phyloP scores from a whole-genome alignment of 2,888 invertebrate genomes.

The Apocheima hispidaria region DNA sequence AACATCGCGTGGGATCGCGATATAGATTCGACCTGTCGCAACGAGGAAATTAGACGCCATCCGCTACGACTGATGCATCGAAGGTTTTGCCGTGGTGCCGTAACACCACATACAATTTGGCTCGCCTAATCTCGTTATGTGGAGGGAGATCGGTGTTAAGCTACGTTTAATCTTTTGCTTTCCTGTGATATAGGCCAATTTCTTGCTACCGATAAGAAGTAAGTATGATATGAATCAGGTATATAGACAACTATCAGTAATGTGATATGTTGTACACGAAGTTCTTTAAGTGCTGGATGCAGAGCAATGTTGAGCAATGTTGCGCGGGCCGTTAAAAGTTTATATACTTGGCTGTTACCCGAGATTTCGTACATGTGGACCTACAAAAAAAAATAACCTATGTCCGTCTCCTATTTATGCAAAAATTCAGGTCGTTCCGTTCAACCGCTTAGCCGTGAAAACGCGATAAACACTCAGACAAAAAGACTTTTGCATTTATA shows the following conservation, averaged over 20 bases:
- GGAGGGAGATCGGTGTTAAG: not conserved
- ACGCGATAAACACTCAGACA: no score
- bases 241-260: not conserved
- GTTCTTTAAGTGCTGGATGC: no score
- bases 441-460: no score
- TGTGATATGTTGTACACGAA: not conserved
- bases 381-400: no score
- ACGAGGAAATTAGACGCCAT: constrained; percentile 42
- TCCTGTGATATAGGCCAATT: not conserved
- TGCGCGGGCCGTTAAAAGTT: no score
- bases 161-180: not conserved
- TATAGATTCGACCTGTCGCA: constrained; percentile 38
- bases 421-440: no score
- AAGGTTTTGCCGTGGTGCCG: constrained; percentile 38
- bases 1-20: constrained; percentile 42
- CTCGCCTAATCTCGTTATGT: constrained; percentile 22
- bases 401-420: no score
- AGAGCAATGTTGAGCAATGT: no score
- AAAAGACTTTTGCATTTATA: no score
- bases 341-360: no score
- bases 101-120: constrained; percentile 37
- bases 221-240: not conserved
- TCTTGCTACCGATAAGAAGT: not conserved
- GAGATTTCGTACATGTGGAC: no score
- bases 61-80: constrained; percentile 20